Evolutionary conservation across 2,888 invertebrate genomes (phyloP), one percentile per base, ranked within the genome.

Genomic region (Anoplius nigerrimus): DNA sequence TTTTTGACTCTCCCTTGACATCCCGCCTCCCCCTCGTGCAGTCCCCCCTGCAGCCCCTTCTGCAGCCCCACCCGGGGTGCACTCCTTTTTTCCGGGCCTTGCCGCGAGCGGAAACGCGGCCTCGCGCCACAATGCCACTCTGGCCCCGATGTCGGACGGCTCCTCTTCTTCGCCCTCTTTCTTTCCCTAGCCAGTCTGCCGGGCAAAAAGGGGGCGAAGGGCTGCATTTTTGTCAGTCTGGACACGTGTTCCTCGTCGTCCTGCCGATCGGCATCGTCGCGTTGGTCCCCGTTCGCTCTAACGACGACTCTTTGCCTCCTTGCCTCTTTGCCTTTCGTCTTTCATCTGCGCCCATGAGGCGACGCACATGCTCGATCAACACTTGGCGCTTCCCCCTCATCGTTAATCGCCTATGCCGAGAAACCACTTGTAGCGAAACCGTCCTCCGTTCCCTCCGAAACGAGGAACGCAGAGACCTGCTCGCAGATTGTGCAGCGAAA

Each of bases 211-310:
- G 75, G 66, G 63, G 56, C 66, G 59, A 66, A 69, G 69, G 66
- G 72, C 68, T 70, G 76, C 81, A 85, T 85, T 84, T 85, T 84
- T 86, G 81, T 80, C 73, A 74, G 85, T 85, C 86, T 84, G 81
- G 82, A 85, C 86, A 86, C 84, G 83, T 86, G 86, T 81, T 83
- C 81, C 62, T 52, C 52, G 52, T 18, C 63, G 69, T 66, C n/a
- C n/a, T n/a, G 78, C 72, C 66, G 48, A 48, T 57, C 55, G 70
- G 70, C 61, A 62, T 74, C 82, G 76, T 69, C 76, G 82, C 83
- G 82, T 83, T 83, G 83, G 82, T 83, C 83, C 66, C 73, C 34
- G 34, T 6, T 34, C 34, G 34, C 34, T 6, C 34, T 34, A 34
- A n/a, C 11, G 34, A 34, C 34, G 11, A 34, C 34, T 34, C 11